These are phyloP conservation scores for Callipepla californica DNA, from an alignment of 2,113 vertebrate species.

Conservation along the genomic window DNA sequence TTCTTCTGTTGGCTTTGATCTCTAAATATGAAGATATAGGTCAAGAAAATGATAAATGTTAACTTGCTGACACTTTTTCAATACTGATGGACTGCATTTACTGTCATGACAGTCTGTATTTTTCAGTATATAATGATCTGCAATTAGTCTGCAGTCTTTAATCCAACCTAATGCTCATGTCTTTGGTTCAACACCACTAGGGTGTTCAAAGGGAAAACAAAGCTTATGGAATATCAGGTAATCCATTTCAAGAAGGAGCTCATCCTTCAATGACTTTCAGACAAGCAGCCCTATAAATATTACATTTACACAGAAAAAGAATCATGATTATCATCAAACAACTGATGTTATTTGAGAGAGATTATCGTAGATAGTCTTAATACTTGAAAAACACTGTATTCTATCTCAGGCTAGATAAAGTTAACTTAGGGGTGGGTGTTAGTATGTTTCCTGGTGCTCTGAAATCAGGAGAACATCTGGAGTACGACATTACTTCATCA, in stretches of 20 bases:
- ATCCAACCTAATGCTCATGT: not conserved
- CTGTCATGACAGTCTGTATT: not conserved
- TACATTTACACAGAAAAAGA: slow-evolving; percentile 2
- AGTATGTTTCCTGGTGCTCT: not conserved
- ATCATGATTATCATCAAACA: not conserved
- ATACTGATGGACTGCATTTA: not conserved
- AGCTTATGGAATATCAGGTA: not conserved
- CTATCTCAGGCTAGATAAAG: slow-evolving; percentile 25
- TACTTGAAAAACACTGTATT: not conserved
- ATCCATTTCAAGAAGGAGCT: slow-evolving; percentile 27
- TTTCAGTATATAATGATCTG: slow-evolving; percentile 1
- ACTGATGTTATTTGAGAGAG: not conserved
- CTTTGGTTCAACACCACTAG: slow-evolving; percentile 26
- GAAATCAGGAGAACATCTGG: not conserved
- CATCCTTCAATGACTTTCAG: not conserved
- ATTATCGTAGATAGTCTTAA: not conserved
- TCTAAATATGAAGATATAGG: not conserved
- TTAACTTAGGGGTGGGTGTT: slow-evolving; percentile 36
- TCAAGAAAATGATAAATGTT: slow-evolving; percentile 1
- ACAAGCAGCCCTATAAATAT: slow-evolving; percentile 10
- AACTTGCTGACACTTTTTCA: slow-evolving; percentile 2
- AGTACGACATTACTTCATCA: not conserved
- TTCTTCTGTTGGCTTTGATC: not conserved
- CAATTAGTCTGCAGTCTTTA: slow-evolving; percentile 7
- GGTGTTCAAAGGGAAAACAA: slow-evolving; percentile 42